Evolutionary conservation across 2,797 vertebrate genomes (phyloP), one percentile per base, ranked within the genome.

Genomic region (Pangasius krempfi): DNA sequence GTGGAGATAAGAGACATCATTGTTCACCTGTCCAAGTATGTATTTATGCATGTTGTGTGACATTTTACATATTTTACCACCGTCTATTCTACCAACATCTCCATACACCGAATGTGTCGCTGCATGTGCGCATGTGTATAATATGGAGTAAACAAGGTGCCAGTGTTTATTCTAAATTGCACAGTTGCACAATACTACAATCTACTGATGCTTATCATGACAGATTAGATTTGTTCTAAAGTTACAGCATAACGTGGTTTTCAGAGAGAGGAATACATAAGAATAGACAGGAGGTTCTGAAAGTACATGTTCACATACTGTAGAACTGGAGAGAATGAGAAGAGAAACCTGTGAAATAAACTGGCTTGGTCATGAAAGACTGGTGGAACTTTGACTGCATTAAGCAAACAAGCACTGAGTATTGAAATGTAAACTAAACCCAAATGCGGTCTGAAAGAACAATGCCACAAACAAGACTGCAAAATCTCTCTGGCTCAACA

Each of bases 281-380:
- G 25, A 81, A 62, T 25, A 25, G 44, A 84, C 30, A 87, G 78
- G 81, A 68, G 80, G 79, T 78, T 76, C 84, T 89, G 84, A 89
- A 89, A 86, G 56, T 50, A n/a, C 40, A 5, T 14, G 84, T 44
- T 20, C 18, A 27, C 37, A 37, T 33, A 50, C 22, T 2, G 8
- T 7, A 79, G 73, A 68, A 88, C 47, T 70, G 58, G 30, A 44
- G 33, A 27, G 27, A 73, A 25, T 4, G 52, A 76, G 50, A 89
- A 86, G 79, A 40, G 82, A 85, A 89, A 86, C 75, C 18, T 3
- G 7, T 37, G 3, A 54, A 80, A 86, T 30, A 7, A 66, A 9
- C 3, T 52, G 3, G 9, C 20, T 64, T 4, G 25, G 70, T n/a
- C 6, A 10, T 27, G 68, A 73, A 7, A 81, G 4, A 20, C 2